Evolutionary conservation across 2,113 vertebrate species (phyloP).

Genomic region (Hippopotamus amphibius): DNA sequence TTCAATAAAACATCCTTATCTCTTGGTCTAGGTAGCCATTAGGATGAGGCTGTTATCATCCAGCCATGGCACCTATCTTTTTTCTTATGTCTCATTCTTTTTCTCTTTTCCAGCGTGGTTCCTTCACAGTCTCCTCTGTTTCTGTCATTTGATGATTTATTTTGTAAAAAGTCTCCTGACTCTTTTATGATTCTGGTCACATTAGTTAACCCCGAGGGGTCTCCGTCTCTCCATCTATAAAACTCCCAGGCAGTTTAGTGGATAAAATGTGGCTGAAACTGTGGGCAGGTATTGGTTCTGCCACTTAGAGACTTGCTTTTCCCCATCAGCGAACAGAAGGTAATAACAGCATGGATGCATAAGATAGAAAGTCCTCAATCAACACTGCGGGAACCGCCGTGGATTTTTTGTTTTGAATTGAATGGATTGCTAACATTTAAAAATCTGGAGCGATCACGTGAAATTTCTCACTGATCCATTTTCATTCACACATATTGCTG

Average conservation of each 20-base stretch:
- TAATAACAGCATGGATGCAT: not conserved
- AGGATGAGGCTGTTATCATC: not conserved
- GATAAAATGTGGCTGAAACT: not conserved
- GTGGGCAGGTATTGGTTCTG: not conserved
- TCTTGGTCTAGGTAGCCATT: not conserved
- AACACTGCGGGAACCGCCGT: not conserved
- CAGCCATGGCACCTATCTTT: not conserved
- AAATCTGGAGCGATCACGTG: not conserved
- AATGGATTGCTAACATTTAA: not conserved
- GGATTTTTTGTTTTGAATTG: not conserved
- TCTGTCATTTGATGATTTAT: constrained; percentile 31
- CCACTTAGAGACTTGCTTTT: not conserved
- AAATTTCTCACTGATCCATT: not conserved
- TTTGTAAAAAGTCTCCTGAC: not conserved
- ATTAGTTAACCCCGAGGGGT: not conserved
- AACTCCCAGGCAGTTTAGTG: not conserved
- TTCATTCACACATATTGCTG: not conserved
- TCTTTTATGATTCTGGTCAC: not conserved
- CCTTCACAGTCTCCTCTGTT: not conserved
- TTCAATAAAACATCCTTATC: not conserved
- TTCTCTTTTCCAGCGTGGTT: not conserved
- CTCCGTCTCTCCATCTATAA: not conserved
- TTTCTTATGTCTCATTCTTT: not conserved
- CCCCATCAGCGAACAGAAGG: not conserved
- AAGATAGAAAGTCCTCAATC: not conserved